These are phyloP conservation scores for Globia sparganii DNA, from an alignment of 2,888 invertebrate species.

Conservation along the genomic window DNA sequence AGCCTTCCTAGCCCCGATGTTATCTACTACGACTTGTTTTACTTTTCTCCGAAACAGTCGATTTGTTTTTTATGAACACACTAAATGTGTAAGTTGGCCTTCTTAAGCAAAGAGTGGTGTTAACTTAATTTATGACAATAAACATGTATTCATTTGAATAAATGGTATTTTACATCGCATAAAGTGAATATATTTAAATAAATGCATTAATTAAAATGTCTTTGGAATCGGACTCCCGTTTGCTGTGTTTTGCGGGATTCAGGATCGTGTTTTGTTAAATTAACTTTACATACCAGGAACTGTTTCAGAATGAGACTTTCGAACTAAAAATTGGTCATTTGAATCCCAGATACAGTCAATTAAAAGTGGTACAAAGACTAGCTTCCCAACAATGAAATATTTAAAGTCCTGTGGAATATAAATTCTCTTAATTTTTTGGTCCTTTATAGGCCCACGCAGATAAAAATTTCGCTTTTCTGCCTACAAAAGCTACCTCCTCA, in stretches of 20 bases:
- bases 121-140: conserved; percentile 54
- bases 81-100: conserved; percentile 35
- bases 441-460: background rate
- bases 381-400: background rate
- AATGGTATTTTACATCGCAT: conserved; percentile 31
- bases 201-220: conserved; percentile 41
- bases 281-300: conserved; percentile 23
- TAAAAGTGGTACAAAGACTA: conserved; percentile 2
- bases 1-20: conserved; percentile 33
- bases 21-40: conserved; percentile 48
- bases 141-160: conserved; percentile 49
- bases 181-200: conserved; percentile 55
- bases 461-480: conserved; percentile 24
- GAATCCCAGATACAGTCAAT: background rate
- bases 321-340: conserved; percentile 16
- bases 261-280: conserved; percentile 29
- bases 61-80: conserved; percentile 54
- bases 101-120: conserved; percentile 38
- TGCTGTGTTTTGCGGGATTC: conserved; percentile 14
- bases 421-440: conserved; percentile 3
- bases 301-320: conserved; percentile 5
- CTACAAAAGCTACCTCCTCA: conserved; percentile 11
- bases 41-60: conserved; percentile 41
- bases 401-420: background rate
- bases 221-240: conserved; percentile 13